Conservation (phyloP, 2,113 vertebrate genomes). For the Thinocorus orbignyianus region DNA sequence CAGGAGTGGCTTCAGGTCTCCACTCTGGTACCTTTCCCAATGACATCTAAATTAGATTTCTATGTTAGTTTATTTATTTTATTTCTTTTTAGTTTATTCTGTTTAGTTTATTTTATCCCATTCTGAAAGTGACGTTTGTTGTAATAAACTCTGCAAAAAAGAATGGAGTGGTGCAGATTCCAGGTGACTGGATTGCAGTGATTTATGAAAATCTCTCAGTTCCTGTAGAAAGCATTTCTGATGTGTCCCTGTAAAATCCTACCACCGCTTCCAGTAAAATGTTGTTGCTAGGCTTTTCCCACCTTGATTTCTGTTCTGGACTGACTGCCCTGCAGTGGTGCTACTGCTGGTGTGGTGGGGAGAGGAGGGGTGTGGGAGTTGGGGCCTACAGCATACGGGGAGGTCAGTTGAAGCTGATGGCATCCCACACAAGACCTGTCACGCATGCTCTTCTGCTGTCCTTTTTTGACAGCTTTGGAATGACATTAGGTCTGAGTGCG, state of each 20-base stretch:
- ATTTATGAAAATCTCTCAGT: not conserved
- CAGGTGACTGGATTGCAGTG: not conserved
- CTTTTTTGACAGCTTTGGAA: not conserved
- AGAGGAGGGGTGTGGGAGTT: not conserved
- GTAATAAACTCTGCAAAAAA: not conserved
- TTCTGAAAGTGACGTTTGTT: not conserved
- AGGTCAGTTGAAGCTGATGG: not conserved
- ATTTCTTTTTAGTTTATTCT: not conserved
- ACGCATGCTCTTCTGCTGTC: not conserved
- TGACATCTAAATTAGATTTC: not conserved
- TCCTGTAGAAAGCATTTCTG: not conserved
- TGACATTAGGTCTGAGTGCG: not conserved
- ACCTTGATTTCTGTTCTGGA: not conserved
- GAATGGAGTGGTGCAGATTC: not conserved
- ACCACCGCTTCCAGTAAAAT: fast-evolving
- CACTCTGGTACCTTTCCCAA: not conserved
- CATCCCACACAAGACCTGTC: not conserved
- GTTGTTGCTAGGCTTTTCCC: not conserved
- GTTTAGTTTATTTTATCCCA: not conserved
- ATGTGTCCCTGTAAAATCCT: not conserved
- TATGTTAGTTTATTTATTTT: not conserved
- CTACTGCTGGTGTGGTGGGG: not conserved
- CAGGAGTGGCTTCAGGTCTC: not conserved
- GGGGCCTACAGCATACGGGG: fast-evolving
- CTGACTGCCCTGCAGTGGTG: not conserved